Conservation (phyloP, 1,140 invertebrate species). For the Ceratina australensis region DNA sequence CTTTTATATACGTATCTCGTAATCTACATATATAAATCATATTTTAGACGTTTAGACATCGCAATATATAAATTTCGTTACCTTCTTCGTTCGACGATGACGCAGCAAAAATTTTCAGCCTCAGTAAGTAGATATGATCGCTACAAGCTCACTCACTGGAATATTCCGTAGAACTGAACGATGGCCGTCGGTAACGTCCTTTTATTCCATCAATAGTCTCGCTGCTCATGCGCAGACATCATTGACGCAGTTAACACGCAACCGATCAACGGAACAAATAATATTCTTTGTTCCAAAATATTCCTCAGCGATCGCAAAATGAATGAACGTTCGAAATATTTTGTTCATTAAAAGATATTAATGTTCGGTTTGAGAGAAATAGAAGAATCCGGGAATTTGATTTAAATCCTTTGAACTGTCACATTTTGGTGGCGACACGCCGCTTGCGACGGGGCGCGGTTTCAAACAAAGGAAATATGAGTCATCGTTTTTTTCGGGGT, state of each 20-base stretch:
- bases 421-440: neutral
- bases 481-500: constrained; percentile 30
- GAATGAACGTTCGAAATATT: too few species aligned
- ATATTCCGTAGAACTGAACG: neutral
- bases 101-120: constrained; percentile 24
- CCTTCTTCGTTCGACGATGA: neutral
- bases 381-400: constrained; percentile 5
- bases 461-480: constrained; percentile 30
- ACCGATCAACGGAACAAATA: constrained; percentile 51
- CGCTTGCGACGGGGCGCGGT: neutral
- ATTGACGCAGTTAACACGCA: constrained; percentile 16
- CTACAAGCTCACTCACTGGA: neutral
- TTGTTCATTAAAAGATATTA: too few species aligned
- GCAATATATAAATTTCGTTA: neutral
- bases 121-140: too few species aligned
- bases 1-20: too few species aligned
- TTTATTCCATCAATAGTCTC: constrained; percentile 1
- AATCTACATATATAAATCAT: neutral
- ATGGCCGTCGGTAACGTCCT: neutral
- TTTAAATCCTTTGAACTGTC: neutral
- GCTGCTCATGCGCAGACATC: constrained; percentile 24
- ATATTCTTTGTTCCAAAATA: neutral
- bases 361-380: too few species aligned
- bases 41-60: neutral
- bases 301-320: neutral